These are phyloP conservation scores for Phasia obesa DNA, from an alignment of 2,888 invertebrate species.

Conservation along the genomic window DNA sequence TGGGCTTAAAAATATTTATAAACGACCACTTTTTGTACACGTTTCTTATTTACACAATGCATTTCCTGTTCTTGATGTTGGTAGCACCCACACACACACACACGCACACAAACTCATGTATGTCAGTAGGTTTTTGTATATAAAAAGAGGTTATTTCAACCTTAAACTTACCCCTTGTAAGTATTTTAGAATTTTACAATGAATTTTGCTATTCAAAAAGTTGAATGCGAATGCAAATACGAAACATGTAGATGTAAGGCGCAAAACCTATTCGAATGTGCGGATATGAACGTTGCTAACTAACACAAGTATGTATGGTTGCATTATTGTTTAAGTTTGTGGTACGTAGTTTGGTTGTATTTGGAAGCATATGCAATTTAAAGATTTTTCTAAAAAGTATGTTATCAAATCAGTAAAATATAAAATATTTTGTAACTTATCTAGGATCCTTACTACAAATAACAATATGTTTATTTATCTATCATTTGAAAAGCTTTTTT, in stretches of 20 bases:
- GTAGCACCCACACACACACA: neutral
- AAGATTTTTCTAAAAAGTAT: neutral
- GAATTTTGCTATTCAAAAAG: conserved; percentile 15
- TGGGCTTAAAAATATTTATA: conserved; percentile 26
- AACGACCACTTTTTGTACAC: conserved; percentile 36
- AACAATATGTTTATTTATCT: neutral
- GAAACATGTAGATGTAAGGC: neutral
- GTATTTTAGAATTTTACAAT: conserved; percentile 20
- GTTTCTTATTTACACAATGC: conserved; percentile 5
- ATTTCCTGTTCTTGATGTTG: conserved; percentile 48
- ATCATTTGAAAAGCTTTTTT: neutral
- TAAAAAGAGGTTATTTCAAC: conserved; percentile 30
- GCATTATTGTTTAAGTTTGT: conserved; percentile 6
- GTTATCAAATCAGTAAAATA: neutral
- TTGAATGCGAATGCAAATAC: conserved; percentile 1
- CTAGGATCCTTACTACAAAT: too few species aligned
- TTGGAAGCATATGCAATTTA: neutral
- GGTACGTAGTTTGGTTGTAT: conserved; percentile 29
- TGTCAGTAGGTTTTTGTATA: neutral
- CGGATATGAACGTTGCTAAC: neutral
- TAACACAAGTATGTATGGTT: neutral
- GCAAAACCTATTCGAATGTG: neutral
- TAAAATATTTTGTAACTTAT: too few species aligned
- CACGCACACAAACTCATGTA: neutral
- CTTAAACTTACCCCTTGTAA: conserved; percentile 40